Base-by-base conservation (phyloP, 2,113 vertebrate species). In the Laticauda colubrina region DNA sequence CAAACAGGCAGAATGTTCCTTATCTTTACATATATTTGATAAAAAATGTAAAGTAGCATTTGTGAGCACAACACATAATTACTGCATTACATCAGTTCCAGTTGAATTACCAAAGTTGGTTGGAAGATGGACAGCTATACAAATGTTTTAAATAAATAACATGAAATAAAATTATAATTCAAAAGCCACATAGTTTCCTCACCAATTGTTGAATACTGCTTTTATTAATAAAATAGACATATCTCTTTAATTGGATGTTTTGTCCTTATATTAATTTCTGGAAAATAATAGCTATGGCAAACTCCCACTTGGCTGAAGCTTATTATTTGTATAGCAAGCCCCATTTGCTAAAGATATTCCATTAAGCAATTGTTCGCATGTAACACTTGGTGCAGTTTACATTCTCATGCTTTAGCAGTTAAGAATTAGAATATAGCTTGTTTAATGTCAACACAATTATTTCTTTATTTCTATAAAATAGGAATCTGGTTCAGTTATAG, bases 211-310 rank as follows among this genome's bases (percentile, higher is more conserved):
- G n/a, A 55, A n/a, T 90, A 64, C 81, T 39, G 51, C 48, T 55
- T 94, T 93, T 93, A 85, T 59, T 75, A 91, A 88, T 23, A 87
- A 86, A 64, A 64, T 34, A 91, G 34, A 20, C 24, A 59, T 45
- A 18, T 23, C 24, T 91, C 8, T 26, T 89, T 93, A 64, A 51
- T 89, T 93, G 89, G 61, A 43, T 89, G 89, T 85, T 91, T 89
- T 93, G 88, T 93, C 89, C 55, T 91, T 93, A 85, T n/a, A 86
- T 85, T 93, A 85, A 57, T 75, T 85, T 89, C 43, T 89, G 26
- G 55, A 93, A 93, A 90, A 43, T 90, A 87, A 51, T 15, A 90
- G 48, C 29, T 48, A 91, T 56, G 18, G 64, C 45, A 64, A 26
- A 57, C 14, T 85, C 56, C 69, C 54, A 86, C 54, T n/a, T 81